Evolutionary conservation across 23 tunicate genomes (phyloP), one percentile per base, ranked within the genome.

Genomic region (Halocynthia aurantium): DNA sequence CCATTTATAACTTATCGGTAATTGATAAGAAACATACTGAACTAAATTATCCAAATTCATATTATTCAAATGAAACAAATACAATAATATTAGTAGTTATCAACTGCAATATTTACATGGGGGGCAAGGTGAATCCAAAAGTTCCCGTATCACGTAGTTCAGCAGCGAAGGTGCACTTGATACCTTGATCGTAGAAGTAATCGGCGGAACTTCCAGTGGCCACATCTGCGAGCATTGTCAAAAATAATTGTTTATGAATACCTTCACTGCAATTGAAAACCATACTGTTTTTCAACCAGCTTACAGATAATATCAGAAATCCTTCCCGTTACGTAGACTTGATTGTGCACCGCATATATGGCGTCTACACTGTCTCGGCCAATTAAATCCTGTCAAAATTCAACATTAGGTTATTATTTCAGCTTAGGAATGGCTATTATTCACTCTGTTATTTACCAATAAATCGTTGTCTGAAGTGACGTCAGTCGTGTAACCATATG

Each of bases 201-300:
- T 90, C 96, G 7, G 83, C 76, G 20, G 96, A 61, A 80, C 89
- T 84, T 60, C 96, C 96, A 31, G 86, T 84, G 6, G 96, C 96
- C 7, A 58, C 58, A 68, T 83, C 94, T 88, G 69, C 10, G 63
- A 31, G 44, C 44, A 31, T 31, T 0, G 31, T 58, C 15, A 58
- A 58, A 58, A 58, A 1, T 13, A 13, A 0, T 58, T 58, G 63
- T 13, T 13, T 15, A n/a, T n/a, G 63, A 58, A 13, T n/a, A 58
- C 63, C 12, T 58, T 58, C 17, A n/a, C 15, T n/a, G 2, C 63
- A 58, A 58, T 58, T 58, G 15, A 58, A n/a, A 58, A 58, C n/a
- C 15, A n/a, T 15, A 58, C 15, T 58, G n/a, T 13, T 13, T 58
- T 58, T 58, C 17, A 58, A 67, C 17, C 18, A 13, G 56, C 92